These are phyloP conservation scores for Melitaea athalia DNA, from an alignment of 2,888 invertebrate species.

Conservation along the genomic window DNA sequence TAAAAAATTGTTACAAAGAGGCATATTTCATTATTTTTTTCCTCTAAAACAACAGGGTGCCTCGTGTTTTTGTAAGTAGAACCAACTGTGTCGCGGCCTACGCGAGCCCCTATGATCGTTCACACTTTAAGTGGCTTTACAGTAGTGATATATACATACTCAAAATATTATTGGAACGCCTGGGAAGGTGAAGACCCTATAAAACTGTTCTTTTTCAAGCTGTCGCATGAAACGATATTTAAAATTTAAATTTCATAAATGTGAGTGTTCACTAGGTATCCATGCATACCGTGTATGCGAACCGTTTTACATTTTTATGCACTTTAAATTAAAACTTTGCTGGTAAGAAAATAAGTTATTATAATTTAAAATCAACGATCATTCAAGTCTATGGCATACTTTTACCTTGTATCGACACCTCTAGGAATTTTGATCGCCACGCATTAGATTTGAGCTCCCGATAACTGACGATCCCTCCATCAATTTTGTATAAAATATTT, in stretches of 20 bases:
- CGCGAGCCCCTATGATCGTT: slow-evolving; percentile 70
- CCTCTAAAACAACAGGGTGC: slow-evolving; percentile 79
- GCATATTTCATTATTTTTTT: slow-evolving; percentile 79
- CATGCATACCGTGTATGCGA: slow-evolving; percentile 3
- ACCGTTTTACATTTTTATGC: slow-evolving; percentile 32
- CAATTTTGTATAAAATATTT: slow-evolving; percentile 80
- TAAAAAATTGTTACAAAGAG: slow-evolving; percentile 70
- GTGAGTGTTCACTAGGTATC: slow-evolving; percentile 20
- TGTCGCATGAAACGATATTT: slow-evolving; percentile 29
- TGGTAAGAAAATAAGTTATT: slow-evolving; percentile 49
- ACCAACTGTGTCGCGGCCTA: slow-evolving; percentile 69
- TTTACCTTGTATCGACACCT: slow-evolving; percentile 77
- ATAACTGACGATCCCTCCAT: slow-evolving; percentile 74
- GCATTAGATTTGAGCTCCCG: slow-evolving; percentile 66
- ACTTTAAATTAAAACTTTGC: slow-evolving; percentile 36
- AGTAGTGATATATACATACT: slow-evolving; percentile 68
- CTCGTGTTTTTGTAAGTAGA: slow-evolving; percentile 69
- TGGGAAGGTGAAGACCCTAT: slow-evolving; percentile 42
- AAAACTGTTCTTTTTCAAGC: slow-evolving; percentile 38
- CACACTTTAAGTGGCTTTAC: slow-evolving; percentile 77
- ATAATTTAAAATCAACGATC: slow-evolving; percentile 51
- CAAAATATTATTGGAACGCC: slow-evolving; percentile 63
- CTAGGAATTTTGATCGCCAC: slow-evolving; percentile 77
- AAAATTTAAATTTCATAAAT: slow-evolving; percentile 37
- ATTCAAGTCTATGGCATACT: slow-evolving; percentile 61